phyloP scores from a whole-genome alignment of 2,888 invertebrate genomes.

The Limnephilus rhombicus region DNA sequence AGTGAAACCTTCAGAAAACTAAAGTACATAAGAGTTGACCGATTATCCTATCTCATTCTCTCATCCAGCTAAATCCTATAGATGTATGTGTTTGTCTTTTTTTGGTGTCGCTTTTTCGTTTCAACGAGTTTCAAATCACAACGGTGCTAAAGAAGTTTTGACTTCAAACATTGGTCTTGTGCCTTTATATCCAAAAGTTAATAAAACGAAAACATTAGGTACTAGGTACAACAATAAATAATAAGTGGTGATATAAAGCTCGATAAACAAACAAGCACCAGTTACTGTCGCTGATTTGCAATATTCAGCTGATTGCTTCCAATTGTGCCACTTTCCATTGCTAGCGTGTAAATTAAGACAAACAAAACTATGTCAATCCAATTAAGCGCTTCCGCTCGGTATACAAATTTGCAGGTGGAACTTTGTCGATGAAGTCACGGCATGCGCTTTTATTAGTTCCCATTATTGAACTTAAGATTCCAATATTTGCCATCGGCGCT shows the following conservation, averaged over 20 bases:
- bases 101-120: too few relatives aligned
- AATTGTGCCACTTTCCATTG: background rate
- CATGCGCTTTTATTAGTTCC: background rate
- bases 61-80: too few relatives aligned
- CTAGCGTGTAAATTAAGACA: background rate
- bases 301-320: background rate
- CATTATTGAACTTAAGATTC: background rate
- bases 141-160: too few relatives aligned
- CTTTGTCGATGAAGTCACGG: background rate
- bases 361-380: conserved; percentile 1
- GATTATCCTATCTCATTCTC: too few relatives aligned
- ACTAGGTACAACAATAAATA: too few relatives aligned
- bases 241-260: background rate
- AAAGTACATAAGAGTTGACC: too few relatives aligned
- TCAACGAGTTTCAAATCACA: too few relatives aligned
- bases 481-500: background rate
- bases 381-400: background rate
- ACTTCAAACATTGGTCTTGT: too few relatives aligned
- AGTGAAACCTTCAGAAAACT: too few relatives aligned
- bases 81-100: too few relatives aligned
- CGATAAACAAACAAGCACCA: background rate
- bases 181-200: background rate
- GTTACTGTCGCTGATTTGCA: background rate
- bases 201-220: background rate
- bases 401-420: background rate